These are phyloP conservation scores for Maccullochella peelii DNA, from an alignment of 2,113 vertebrate genomes.

Conservation along the genomic window DNA sequence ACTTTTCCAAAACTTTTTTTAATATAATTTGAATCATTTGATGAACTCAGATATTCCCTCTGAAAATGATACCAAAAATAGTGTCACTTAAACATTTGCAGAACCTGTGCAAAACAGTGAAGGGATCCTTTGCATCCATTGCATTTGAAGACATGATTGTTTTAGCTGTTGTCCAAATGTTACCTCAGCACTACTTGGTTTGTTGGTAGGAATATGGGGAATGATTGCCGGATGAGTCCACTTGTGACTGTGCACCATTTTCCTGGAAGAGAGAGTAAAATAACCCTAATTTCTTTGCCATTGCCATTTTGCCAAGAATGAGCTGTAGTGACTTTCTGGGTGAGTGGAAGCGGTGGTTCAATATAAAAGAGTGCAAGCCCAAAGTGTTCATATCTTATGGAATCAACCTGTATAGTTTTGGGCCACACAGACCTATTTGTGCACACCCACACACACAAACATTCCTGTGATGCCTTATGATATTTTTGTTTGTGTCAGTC, in stretches of 20 bases:
- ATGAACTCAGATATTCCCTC: conserved; percentile 91
- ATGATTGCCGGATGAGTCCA: conserved; percentile 94
- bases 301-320: background rate
- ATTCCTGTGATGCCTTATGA: conserved; percentile 19
- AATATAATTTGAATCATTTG: conserved; percentile 87
- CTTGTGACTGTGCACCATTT: conserved; percentile 92
- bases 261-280: conserved; percentile 85
- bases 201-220: conserved; percentile 97
- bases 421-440: background rate
- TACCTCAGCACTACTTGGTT: conserved; percentile 95
- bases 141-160: conserved; percentile 94
- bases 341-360: conserved; percentile 26
- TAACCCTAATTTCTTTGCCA: background rate
- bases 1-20: conserved; percentile 82
- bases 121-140: conserved; percentile 92
- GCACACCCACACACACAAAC: conserved; percentile 26
- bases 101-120: conserved; percentile 96
- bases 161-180: conserved; percentile 88
- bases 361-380: background rate
- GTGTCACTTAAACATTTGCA: conserved; percentile 94
- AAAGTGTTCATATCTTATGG: background rate
- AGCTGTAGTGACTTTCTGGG: background rate
- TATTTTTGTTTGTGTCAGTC: conserved; percentile 15
- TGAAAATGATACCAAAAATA: conserved; percentile 97
- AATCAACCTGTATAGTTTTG: background rate